Evolutionary conservation across 2,888 invertebrate species (phyloP), one percentile per base, ranked within the genome.

Genomic region (Tuta absoluta): DNA sequence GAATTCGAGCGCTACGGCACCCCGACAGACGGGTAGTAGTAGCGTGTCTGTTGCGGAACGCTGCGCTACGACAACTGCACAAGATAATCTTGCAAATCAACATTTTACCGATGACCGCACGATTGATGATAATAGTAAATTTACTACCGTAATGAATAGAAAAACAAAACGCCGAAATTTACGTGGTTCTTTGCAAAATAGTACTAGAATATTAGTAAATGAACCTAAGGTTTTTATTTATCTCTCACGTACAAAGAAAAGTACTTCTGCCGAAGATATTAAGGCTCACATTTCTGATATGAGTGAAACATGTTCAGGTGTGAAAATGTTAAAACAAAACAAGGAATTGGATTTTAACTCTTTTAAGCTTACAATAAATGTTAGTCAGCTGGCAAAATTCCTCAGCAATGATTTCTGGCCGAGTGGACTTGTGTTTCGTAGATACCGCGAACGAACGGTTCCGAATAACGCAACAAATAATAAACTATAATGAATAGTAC

Each of bases 1-100:
- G 21, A 49, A 21, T 14, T 41, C n/a, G 41, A 41, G 41, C 41
- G 41, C 41, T 41, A 41, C 41, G 41, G 41, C n/a, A 41, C 41
- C 12, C 14, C 41, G 41, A 41, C 41, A 12, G 8, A n/a, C 48
- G 48, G 48, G 48, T 49, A 2, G n/a, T 5, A n/a, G 21, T 49
- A 19, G 48, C 48, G 21, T 7, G 3, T 1, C 48, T 1, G 21
- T 19, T n/a, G 1, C 48, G 17, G 7, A 17, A 2, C 21, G 2
- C 17, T 10, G 1, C 48, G 19, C 48, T 19, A 19, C 17, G 17
- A 11, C 48, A 21, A 19, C 48, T 12, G 21, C 17, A 49, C 17
- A 19, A 1, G 21, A 49, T 49, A 49, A 21, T 19, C 0, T 49
- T 19, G 48, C 21, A 49, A 49, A 49, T 19, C 10, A 33, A 4